These are phyloP conservation scores for Punctoribates punctum DNA, from an alignment of 2,888 invertebrate species.

Conservation along the genomic window DNA sequence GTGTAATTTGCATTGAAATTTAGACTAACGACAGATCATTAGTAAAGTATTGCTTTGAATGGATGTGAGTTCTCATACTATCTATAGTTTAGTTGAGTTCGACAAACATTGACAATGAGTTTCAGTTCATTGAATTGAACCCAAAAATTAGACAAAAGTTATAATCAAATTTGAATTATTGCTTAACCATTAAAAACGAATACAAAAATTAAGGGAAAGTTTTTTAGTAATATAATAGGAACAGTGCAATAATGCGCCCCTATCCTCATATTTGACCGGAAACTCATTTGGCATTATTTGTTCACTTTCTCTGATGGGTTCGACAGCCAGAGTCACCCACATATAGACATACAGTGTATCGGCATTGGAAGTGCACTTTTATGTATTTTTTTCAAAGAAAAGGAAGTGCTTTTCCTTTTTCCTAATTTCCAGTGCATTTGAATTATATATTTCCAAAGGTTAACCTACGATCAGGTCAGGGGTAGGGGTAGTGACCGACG, in stretches of 20 bases:
- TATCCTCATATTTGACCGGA: conserved; percentile 20
- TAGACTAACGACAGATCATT: not conserved
- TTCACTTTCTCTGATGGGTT: conserved; percentile 14
- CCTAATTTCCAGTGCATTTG: conserved; percentile 18
- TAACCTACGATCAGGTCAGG: conserved; percentile 15
- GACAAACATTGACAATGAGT: not conserved
- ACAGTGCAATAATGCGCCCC: not conserved
- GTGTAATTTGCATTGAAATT: not conserved
- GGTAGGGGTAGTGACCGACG: conserved; percentile 10
- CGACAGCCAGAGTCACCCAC: conserved; percentile 10
- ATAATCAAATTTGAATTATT: conserved; percentile 32
- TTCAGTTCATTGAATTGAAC: not conserved
- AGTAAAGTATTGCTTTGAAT: conserved; percentile 2
- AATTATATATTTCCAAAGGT: conserved; percentile 16
- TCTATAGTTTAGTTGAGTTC: not conserved
- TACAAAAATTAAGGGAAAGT: conserved; percentile 6
- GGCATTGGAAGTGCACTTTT: not conserved
- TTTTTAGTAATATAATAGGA: not conserved
- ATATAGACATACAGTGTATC: not conserved
- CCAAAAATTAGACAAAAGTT: not conserved
- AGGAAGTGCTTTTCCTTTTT: conserved; percentile 28
- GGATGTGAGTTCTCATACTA: not conserved
- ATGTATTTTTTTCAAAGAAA: conserved; percentile 20
- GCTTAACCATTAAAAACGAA: not conserved
- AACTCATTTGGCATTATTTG: conserved; percentile 21